Conservation (phyloP, 2,797 vertebrate genomes). For the Sebastolobus alascanus region DNA sequence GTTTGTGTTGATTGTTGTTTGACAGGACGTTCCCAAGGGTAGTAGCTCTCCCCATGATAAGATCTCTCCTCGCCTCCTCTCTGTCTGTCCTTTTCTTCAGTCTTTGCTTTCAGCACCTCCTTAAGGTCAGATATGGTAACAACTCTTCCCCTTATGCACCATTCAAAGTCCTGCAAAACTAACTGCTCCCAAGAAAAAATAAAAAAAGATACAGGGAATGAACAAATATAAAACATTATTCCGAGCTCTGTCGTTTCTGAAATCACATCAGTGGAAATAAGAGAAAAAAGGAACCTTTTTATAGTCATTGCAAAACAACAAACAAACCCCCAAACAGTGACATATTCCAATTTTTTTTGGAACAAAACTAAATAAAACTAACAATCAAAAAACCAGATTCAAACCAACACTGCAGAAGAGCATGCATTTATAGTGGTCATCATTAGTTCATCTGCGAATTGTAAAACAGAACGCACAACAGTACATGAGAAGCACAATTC, state of each 20-base stretch:
- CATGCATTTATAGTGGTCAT: conserved; percentile 88
- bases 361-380: conserved; percentile 55
- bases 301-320: conserved; percentile 49
- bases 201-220: conserved; percentile 47
- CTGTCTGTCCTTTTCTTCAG: conserved; percentile 66
- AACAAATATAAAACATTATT: conserved; percentile 59
- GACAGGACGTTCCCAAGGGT: conserved; percentile 59
- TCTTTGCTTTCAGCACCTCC: conserved; percentile 84
- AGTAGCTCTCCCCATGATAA: conserved; percentile 42
- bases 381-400: conserved; percentile 57
- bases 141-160: conserved; percentile 66
- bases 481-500: conserved; percentile 82
- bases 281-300: conserved; percentile 24
- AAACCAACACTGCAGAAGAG: conserved; percentile 83
- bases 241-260: conserved; percentile 49
- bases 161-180: conserved; percentile 71
- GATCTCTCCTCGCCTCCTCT: conserved; percentile 49
- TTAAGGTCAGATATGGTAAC: conserved; percentile 78
- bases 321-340: conserved; percentile 51
- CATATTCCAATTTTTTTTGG: conserved; percentile 38
- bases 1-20: conserved; percentile 63
- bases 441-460: conserved; percentile 78
- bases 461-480: conserved; percentile 83
- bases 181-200: conserved; percentile 67
- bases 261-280: conserved; percentile 65